Evolutionary conservation across 2,113 vertebrate genomes (phyloP).

Genomic region (Nerophis lumbriciformis): DNA sequence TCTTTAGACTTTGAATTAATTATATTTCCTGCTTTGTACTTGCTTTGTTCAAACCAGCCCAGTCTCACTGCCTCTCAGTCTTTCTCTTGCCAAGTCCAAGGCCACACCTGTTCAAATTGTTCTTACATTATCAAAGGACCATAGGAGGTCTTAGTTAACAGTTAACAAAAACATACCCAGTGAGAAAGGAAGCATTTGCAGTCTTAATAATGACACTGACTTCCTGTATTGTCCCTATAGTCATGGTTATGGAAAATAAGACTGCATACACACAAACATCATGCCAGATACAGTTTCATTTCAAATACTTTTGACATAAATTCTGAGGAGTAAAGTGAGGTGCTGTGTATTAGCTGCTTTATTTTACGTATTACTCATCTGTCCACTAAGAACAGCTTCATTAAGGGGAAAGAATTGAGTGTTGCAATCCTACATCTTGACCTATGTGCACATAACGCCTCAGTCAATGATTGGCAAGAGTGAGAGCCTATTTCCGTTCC

Average conservation of each 20-base stretch:
- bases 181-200: slow-evolving; percentile 10
- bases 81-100: slow-evolving; percentile 6
- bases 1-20: not conserved
- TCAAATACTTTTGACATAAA: not conserved
- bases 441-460: not conserved
- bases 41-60: not conserved
- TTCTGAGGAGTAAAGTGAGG: not conserved
- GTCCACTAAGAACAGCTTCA: not conserved
- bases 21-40: slow-evolving; percentile 1
- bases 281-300: not conserved
- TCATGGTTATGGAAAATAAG: slow-evolving; percentile 11
- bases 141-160: slow-evolving; percentile 41
- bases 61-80: not conserved
- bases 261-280: not conserved
- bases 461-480: slow-evolving; percentile 2
- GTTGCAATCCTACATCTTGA: not conserved
- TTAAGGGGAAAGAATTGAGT: not conserved
- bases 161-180: slow-evolving; percentile 34
- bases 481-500: not conserved
- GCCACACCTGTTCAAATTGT: slow-evolving; percentile 34
- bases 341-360: not conserved
- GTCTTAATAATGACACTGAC: slow-evolving; percentile 6
- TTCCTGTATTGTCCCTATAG: slow-evolving; percentile 3
- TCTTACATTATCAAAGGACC: slow-evolving; percentile 17
- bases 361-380: not conserved